These are phyloP conservation scores for Cremastobaeus sp. DNA, from an alignment of 2,888 invertebrate species.

Conservation along the genomic window DNA sequence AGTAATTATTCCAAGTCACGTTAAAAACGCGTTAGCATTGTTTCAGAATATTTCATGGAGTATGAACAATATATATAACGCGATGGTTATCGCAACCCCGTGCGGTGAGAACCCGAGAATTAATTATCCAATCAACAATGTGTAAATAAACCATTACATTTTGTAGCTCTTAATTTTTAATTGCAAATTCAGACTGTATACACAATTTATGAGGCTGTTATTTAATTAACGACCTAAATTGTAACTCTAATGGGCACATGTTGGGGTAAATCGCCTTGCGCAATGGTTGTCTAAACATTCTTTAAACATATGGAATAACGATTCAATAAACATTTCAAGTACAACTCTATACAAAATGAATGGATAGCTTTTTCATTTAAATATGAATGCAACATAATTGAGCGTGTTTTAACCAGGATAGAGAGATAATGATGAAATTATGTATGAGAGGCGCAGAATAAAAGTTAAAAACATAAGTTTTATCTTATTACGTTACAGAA, in stretches of 20 bases:
- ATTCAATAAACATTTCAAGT: no score
- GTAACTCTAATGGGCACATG: conserved; percentile 24
- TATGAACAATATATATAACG: conserved; percentile 55
- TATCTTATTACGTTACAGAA: no score
- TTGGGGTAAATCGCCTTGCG: conserved; percentile 12
- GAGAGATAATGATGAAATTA: no score
- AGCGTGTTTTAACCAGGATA: no score
- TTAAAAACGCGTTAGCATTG: conserved; percentile 58
- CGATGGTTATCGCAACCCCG: conserved; percentile 35
- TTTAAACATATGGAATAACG: background rate
- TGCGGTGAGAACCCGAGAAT: conserved; percentile 48
- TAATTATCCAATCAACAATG: conserved; percentile 57
- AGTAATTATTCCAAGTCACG: conserved; percentile 58
- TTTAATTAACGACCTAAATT: conserved; percentile 44
- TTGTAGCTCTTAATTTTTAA: conserved; percentile 60
- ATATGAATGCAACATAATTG: no score
- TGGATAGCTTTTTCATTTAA: no score
- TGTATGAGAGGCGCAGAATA: no score
- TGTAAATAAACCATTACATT: conserved; percentile 58
- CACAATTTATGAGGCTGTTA: conserved; percentile 42
- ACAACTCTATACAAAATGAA: no score
- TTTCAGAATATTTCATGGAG: conserved; percentile 57
- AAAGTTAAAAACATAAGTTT: no score
- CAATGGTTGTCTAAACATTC: conserved; percentile 14
- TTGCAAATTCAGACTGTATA: conserved; percentile 45